Evolutionary conservation across 1,140 invertebrate genomes (phyloP).

Genomic region (Anastrepha ludens): DNA sequence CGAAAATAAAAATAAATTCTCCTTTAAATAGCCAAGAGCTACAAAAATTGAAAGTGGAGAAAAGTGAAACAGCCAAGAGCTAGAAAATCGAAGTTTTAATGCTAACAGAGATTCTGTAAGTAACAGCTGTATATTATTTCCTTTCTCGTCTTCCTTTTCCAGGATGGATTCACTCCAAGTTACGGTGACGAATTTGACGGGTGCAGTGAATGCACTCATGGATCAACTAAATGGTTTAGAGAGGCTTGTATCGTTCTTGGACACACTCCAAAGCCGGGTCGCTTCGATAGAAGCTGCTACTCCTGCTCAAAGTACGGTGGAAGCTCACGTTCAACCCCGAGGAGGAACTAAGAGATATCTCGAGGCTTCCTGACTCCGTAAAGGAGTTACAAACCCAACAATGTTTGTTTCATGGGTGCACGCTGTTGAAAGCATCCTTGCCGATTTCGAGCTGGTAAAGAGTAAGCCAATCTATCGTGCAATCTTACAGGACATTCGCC

Average conservation of each 20-base stretch:
- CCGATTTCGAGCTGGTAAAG: background rate
- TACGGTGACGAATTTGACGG: background rate
- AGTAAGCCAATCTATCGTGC: slow-evolving; percentile 41
- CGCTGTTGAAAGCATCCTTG: slow-evolving; percentile 32
- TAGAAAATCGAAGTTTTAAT: no score
- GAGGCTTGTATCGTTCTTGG: background rate
- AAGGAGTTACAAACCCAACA: slow-evolving; percentile 38
- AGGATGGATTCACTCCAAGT: background rate
- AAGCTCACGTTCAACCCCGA: background rate
- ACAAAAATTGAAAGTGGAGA: no score
- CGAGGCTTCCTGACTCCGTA: slow-evolving; percentile 30
- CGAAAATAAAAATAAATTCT: no score
- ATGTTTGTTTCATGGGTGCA: slow-evolving; percentile 47
- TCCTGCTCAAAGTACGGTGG: background rate
- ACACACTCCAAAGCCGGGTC: background rate
- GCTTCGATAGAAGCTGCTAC: background rate
- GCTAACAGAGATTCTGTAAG: no score
- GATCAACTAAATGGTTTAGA: background rate
- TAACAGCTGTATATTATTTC: no score
- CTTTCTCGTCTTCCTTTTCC: background rate
- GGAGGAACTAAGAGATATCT: slow-evolving; percentile 8
- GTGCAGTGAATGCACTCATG: background rate
- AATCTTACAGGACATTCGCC: slow-evolving; percentile 32
- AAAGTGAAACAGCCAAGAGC: no score
- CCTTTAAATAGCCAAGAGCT: no score